Percentiles rank a stretch among this genome's conserved stretches.
Evolutionary conservation across 2,797 vertebrate genomes (phyloP).

Genomic region (Steatocranus sp.): DNA sequence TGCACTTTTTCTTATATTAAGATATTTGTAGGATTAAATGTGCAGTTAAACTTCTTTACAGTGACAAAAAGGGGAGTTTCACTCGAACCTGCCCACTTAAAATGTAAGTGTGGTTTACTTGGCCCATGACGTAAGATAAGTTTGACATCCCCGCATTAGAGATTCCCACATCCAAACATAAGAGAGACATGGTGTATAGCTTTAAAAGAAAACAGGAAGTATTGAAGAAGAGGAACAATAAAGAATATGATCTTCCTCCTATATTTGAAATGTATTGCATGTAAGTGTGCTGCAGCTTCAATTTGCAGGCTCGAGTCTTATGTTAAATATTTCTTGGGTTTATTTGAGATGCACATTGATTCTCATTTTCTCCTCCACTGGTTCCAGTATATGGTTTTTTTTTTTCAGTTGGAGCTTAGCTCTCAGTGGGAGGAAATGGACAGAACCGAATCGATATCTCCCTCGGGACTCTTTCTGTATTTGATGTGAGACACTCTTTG

Average conservation of each 20-base stretch:
- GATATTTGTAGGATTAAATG: neutral
- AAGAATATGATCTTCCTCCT: neutral
- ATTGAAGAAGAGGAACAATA: neutral
- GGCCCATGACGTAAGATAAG: neutral
- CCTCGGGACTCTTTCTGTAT: neutral
- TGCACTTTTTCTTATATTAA: neutral
- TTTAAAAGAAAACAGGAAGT: neutral
- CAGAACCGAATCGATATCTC: constrained; percentile 20
- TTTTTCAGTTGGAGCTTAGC: neutral
- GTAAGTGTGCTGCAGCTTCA: constrained; percentile 3
- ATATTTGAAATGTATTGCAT: neutral
- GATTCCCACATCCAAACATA: neutral
- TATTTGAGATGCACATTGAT: constrained; percentile 35
- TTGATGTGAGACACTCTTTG: neutral
- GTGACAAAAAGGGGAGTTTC: neutral
- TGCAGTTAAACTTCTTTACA: neutral
- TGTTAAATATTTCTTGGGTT: constrained; percentile 19
- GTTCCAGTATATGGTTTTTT: neutral
- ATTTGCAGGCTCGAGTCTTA: neutral
- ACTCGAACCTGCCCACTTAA: no score
- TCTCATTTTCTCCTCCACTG: constrained; percentile 36
- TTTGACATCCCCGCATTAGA: neutral
- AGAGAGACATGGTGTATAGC: neutral
- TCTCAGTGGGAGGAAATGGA: constrained; percentile 6
- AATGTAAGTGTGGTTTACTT: no score